Evolutionary conservation across 2,888 invertebrate genomes (phyloP), one percentile per base, ranked within the genome.

Genomic region (Pteria penguin): DNA sequence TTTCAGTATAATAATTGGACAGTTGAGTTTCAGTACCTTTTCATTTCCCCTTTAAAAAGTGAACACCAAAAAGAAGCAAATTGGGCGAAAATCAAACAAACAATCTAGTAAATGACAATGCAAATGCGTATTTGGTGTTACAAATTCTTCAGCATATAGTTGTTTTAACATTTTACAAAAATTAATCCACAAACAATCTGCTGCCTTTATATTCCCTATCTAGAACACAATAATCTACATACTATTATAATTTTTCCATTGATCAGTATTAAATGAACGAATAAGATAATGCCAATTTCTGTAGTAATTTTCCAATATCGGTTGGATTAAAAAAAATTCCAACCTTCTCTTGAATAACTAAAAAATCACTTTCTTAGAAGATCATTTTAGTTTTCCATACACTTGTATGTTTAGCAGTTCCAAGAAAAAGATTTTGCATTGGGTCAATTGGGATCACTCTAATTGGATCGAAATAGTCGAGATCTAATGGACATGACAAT

Each of bases 401-500:
- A 4, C 26, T 24, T n/a, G n/a, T n/a, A n/a, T n/a, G n/a, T n/a
- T n/a, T n/a, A n/a, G n/a, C n/a, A n/a, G n/a, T n/a, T n/a, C n/a
- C n/a, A n/a, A n/a, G n/a, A n/a, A n/a, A n/a, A n/a, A n/a, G n/a
- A n/a, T n/a, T 74, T 27, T 74, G 74, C n/a, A n/a, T n/a, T n/a
- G n/a, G n/a, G n/a, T n/a, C n/a, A n/a, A n/a, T n/a, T n/a, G n/a
- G n/a, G n/a, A 68, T 62, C 68, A 74, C 68, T 31, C 62, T 61
- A 26, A 74, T 32, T 31, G 68, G 67, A 67, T 74, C 74, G 61
- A 68, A 61, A 33, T 74, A 74, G 14, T 61, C 68, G 22, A 74
- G 60, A 8, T 74, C 68, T n/a, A 67, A 26, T 8, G 68, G 61
- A 22, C 14, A n/a, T 22, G 74, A 74, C 31, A 63, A 61, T 54